Base-by-base conservation (phyloP, 2,797 vertebrate genomes). In the Sebastes flavidus region DNA sequence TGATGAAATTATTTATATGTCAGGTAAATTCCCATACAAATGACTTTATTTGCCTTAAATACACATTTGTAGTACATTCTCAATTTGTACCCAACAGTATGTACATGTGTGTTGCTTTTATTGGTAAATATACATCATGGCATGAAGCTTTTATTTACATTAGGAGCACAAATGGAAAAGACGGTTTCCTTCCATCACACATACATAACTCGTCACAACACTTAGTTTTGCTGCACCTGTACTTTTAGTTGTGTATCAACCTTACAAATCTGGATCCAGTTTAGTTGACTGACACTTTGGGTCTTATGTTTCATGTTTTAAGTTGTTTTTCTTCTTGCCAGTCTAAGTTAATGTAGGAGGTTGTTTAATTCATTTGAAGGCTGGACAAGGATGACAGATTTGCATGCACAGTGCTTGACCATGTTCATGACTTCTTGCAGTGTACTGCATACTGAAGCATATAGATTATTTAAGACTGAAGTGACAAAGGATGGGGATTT, bases 1-100 rank as follows among this genome's bases (percentile, higher is more conserved):
- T 36, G 5, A 52, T 80, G 0, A 24, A 25, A 4, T 32, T 25
- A 67, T 10, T 59, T 32, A 56, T 27, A 16, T 9, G 13, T 52
- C 22, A 22, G 14, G 8, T 49, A 11, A 56, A 62, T 63, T 16
- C 8, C 55, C 66, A 20, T 29, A 74, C 61, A 88, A 74, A 74
- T 30, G 4, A 65, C 27, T 83, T 78, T 78, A 82, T 85, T 89
- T 73, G 55, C 61, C 69, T 67, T 70, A 67, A 70, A 78, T 69
- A 84, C 16, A 75, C 74, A 71, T 79, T 84, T 68, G 0, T 65
- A 18, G 25, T 79, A 81, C 75, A 84, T 70, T 75, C 36, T 81
- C 56, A 83, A 2, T 78, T 65, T 60, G 32, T 71, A 75, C 65
- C 59, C 78, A 78, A 49, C 52, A 67, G 68, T 67, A 79, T 81